Evolutionary conservation across 2,113 vertebrate species (phyloP).

Genomic region (Cichladusa arquata): DNA sequence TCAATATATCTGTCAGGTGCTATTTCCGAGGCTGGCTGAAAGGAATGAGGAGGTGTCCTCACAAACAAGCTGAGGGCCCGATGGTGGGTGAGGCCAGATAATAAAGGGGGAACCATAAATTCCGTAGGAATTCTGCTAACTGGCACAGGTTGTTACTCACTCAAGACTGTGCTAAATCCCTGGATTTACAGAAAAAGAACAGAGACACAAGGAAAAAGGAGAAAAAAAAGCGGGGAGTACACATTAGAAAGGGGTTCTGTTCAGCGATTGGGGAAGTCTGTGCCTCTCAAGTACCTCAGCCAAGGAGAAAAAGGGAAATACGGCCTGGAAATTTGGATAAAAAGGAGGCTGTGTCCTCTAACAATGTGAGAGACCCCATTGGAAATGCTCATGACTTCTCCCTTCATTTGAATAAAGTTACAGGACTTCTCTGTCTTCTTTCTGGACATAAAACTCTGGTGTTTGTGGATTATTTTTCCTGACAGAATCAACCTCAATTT

Average conservation of each 20-base stretch:
- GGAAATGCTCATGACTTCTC: background rate
- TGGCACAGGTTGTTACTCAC: background rate
- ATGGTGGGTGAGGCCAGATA: too few relatives aligned
- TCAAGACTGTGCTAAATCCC: background rate
- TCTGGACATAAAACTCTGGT: background rate
- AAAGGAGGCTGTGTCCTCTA: background rate
- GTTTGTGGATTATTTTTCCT: background rate
- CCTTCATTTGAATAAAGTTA: background rate
- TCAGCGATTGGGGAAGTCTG: fast-evolving
- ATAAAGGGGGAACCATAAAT: background rate
- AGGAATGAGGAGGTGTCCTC: background rate
- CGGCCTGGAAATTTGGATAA: background rate
- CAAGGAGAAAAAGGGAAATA: background rate
- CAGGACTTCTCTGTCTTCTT: background rate
- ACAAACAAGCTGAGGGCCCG: background rate
- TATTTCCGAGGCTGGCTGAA: fast-evolving
- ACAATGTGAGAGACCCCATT: background rate
- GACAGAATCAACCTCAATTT: background rate
- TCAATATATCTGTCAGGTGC: background rate
- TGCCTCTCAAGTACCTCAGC: background rate
- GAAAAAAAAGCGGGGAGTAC: too few relatives aligned
- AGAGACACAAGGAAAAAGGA: background rate
- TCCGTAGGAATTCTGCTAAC: background rate
- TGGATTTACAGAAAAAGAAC: background rate
- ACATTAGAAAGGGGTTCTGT: too few relatives aligned